Evolutionary conservation across 1,140 invertebrate species (phyloP).

Genomic region (Danaus plexippus): DNA sequence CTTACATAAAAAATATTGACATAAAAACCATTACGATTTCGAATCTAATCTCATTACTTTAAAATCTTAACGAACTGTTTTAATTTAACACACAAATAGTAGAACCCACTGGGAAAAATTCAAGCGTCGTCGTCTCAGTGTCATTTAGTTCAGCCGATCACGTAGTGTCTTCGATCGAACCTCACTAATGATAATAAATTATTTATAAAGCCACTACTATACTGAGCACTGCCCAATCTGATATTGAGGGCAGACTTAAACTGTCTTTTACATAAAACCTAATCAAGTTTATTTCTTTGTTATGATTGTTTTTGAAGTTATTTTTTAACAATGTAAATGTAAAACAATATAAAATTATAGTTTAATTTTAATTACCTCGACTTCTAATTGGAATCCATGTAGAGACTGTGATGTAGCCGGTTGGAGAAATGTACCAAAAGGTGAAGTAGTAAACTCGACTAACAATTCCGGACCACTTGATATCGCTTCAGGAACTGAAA

Average conservation of each 20-base stretch:
- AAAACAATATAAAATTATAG: too few species aligned
- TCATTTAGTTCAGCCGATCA: slow-evolving; percentile 18
- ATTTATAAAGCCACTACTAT: slow-evolving; percentile 15
- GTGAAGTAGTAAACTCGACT: slow-evolving; percentile 91
- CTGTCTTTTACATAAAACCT: not conserved
- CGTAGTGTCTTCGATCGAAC: slow-evolving; percentile 19
- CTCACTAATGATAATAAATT: slow-evolving; percentile 31
- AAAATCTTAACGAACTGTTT: too few species aligned
- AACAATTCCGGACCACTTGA: slow-evolving; percentile 89
- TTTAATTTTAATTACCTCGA: slow-evolving; percentile 77
- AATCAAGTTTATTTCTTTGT: not conserved
- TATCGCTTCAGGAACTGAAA: slow-evolving; percentile 84
- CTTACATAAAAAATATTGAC: too few species aligned
- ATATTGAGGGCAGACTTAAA: slow-evolving; percentile 2
- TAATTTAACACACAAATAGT: slow-evolving; percentile 2
- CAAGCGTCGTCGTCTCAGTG: slow-evolving; percentile 18
- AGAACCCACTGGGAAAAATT: slow-evolving; percentile 14
- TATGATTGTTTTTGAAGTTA: not conserved
- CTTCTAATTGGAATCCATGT: slow-evolving; percentile 90
- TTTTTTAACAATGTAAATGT: not conserved
- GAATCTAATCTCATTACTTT: too few species aligned
- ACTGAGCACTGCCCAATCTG: slow-evolving; percentile 9
- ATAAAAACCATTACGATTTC: too few species aligned
- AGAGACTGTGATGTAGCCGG: slow-evolving; percentile 82
- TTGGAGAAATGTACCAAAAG: slow-evolving; percentile 88